These are phyloP conservation scores for Stictocephala bisonia DNA, from an alignment of 2,888 invertebrate genomes.

Conservation along the genomic window DNA sequence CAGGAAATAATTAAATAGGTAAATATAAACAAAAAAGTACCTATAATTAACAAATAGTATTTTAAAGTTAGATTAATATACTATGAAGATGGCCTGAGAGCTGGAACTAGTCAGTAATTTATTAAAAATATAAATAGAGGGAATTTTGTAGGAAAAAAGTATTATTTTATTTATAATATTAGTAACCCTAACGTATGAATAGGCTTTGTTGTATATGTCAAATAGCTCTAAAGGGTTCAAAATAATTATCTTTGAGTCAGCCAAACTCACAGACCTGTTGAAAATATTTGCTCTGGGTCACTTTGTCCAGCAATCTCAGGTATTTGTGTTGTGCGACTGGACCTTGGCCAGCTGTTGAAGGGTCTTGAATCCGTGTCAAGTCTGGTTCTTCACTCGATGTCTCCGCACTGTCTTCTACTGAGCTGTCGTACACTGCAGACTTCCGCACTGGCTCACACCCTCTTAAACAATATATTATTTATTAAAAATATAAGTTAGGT, in stretches of 20 bases:
- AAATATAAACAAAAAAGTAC: no score
- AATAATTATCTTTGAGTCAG: no score
- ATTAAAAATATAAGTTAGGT: neutral
- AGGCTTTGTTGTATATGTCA: neutral
- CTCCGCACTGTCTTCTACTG: conserved; percentile 83
- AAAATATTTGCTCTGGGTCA: conserved; percentile 80
- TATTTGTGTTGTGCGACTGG: conserved; percentile 66
- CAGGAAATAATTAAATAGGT: no score
- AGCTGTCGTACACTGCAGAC: conserved; percentile 78
- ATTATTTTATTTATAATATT: no score
- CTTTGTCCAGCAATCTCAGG: conserved; percentile 84
- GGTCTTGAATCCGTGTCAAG: conserved; percentile 57
- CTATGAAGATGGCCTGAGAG: no score
- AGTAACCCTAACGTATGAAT: no score
- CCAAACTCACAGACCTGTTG: conserved; percentile 73
- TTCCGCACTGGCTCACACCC: conserved; percentile 53
- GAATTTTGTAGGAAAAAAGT: no score
- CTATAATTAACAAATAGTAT: no score
- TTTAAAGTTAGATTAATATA: no score
- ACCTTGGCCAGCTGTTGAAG: conserved; percentile 63
- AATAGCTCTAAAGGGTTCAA: neutral
- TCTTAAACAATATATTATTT: neutral
- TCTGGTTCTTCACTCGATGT: conserved; percentile 77
- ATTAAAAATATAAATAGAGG: no score
- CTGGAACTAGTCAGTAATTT: no score